These are phyloP conservation scores for Euura saliciscinereae DNA, from an alignment of 1,140 invertebrate species.

Conservation along the genomic window DNA sequence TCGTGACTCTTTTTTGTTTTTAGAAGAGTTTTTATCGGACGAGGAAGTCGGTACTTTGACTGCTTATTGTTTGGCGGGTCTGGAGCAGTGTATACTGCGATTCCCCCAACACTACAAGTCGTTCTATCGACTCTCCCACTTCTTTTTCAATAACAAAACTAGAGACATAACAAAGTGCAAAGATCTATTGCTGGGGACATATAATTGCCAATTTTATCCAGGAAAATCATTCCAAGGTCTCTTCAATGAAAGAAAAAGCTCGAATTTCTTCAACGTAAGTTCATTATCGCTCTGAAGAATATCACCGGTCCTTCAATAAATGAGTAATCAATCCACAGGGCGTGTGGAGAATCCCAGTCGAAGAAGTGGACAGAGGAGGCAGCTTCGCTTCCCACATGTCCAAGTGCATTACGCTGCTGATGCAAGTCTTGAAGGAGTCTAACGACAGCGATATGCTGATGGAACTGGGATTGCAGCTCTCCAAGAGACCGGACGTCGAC, in stretches of 20 bases:
- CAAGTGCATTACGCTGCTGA: constrained; percentile 77
- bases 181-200: constrained; percentile 74
- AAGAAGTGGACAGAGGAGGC: constrained; percentile 90
- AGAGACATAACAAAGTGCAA: constrained; percentile 73
- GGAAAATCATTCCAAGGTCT: constrained; percentile 76
- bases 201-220: constrained; percentile 64
- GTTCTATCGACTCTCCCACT: constrained; percentile 84
- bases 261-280: constrained; percentile 89
- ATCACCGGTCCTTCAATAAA: neutral
- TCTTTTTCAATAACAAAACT: constrained; percentile 77
- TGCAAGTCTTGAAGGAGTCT: constrained; percentile 80
- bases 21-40: constrained; percentile 50
- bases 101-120: constrained; percentile 95
- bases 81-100: constrained; percentile 83
- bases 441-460: constrained; percentile 83
- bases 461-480: constrained; percentile 79
- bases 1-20: constrained; percentile 21
- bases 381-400: constrained; percentile 92
- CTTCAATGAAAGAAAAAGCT: constrained; percentile 82
- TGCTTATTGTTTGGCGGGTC: constrained; percentile 71
- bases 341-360: constrained; percentile 88
- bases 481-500: constrained; percentile 79
- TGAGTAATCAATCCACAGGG: constrained; percentile 63
- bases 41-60: constrained; percentile 55
- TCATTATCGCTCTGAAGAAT: neutral